Evolutionary conservation across 2,113 vertebrate genomes (phyloP), one percentile per base, ranked within the genome.

Genomic region (Lycaon pictus): DNA sequence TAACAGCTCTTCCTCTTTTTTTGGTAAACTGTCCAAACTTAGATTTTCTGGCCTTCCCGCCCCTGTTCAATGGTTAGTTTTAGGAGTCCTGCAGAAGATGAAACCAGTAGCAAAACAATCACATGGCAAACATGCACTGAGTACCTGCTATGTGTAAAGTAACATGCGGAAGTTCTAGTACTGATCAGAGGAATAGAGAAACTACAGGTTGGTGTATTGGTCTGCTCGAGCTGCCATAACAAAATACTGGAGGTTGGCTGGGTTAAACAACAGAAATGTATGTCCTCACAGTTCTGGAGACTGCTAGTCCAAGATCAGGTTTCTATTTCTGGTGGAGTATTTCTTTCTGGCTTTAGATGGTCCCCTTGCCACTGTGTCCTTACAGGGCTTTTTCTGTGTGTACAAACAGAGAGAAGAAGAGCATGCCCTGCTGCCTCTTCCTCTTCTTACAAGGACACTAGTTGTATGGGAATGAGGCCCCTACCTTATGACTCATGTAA

Each of bases 1-100:
- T 88, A 58, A 12, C 5, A 94, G 32, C 23, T 92, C 25, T 84
- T 96, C 7, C 76, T 71, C 1, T 88, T 84, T 74, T 81, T 56
- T 51, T 69, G 80, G 55, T 9, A 96, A 71, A 32, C 84, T 72
- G 94, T 92, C 60, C 56, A 76, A 84, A 25, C 0, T 86, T 95
- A 13, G 56, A 58, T 29, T 90, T 91, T 80, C 43, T 88, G 58
- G 10, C 37, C 0, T 94, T 96, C 2, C 0, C 6, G 5, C 81
- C 88, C 27, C 11, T 94, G 0, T 92, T 93, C 13, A 27, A 43
- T 96, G n/a, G 1, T 51, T 22, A 9, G 5, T 92, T 95, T 93
- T 88, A 15, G 16, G 71, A 94, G 3, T 67, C 1, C 12, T 5
- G 22, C 3, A 67, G 17, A 90, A 93, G 4, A 35, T 84, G 25